Conservation (phyloP, 2,888 invertebrate genomes). For the Hirudinaria manillensis region DNA sequence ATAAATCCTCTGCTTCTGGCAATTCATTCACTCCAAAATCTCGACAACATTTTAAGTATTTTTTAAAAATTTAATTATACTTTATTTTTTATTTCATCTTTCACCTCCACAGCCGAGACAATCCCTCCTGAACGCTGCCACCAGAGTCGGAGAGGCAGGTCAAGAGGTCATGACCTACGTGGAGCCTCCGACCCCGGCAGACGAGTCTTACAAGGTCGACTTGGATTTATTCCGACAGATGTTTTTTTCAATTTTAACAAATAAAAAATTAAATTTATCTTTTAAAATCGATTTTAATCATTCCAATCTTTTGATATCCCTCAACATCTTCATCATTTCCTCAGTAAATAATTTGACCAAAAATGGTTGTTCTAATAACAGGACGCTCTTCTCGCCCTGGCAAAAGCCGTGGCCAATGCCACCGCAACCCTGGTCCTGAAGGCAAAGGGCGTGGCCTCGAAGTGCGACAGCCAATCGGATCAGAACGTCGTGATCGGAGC, state of each 20-base stretch:
- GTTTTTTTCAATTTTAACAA: background rate
- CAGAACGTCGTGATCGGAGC: slow-evolving; percentile 85
- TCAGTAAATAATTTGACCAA: background rate
- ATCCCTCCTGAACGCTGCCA: slow-evolving; percentile 86
- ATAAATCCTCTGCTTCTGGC: too few relatives aligned
- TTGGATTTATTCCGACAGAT: background rate
- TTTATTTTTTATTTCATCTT: too few relatives aligned
- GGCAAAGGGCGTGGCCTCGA: slow-evolving; percentile 88
- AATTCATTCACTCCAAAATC: too few relatives aligned
- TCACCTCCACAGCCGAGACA: slow-evolving; percentile 68
- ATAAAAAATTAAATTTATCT: background rate
- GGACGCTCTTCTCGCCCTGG: slow-evolving; percentile 84
- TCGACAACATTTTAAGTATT: too few relatives aligned
- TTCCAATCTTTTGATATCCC: background rate
- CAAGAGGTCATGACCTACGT: slow-evolving; percentile 79
- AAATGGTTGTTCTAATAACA: slow-evolving; percentile 38
- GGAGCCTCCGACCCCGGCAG: slow-evolving; percentile 59
- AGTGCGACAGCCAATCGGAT: slow-evolving; percentile 68
- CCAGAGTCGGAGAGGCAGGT: slow-evolving; percentile 83
- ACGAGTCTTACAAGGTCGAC: slow-evolving; percentile 14
- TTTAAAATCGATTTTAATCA: background rate
- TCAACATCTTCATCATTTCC: slow-evolving; percentile 6
- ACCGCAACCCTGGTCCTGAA: slow-evolving; percentile 91
- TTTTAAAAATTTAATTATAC: too few relatives aligned
- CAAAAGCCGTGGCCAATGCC: slow-evolving; percentile 94